A percentile compares a stretch with the other conserved stretches of the same genome.
Evolutionary conservation across 53 echinoderm and acorn worm genomes (phyloP).

Genomic region (Echinarachnius parma): DNA sequence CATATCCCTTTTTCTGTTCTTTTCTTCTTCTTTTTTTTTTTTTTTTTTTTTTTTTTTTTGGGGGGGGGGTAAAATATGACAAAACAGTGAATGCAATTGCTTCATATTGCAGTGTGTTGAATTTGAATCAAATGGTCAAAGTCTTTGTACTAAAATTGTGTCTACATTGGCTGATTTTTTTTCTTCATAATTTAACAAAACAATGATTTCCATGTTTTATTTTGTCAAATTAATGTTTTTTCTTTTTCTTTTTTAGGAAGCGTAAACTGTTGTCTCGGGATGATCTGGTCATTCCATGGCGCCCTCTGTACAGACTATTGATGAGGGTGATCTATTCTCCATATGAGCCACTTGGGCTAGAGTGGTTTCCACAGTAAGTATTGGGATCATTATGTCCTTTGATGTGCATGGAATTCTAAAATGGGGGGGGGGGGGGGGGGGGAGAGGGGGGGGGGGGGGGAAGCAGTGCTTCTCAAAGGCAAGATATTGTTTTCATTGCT

Average conservation of each 20-base stretch:
- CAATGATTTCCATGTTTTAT: background rate
- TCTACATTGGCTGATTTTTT: no score
- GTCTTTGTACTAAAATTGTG: no score
- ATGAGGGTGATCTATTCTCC: slow-evolving; percentile 73
- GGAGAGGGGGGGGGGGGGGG: background rate
- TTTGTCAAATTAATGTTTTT: background rate
- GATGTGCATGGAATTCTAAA: background rate
- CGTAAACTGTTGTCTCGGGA: slow-evolving; percentile 70
- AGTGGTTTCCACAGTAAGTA: slow-evolving; percentile 87
- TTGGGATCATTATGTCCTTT: background rate
- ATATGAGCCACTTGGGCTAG: slow-evolving; percentile 82
- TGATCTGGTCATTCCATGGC: slow-evolving; percentile 82
- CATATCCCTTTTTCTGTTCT: no score
- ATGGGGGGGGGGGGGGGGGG: no score
- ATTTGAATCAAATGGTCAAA: no score
- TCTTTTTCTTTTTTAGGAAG: slow-evolving; percentile 52
- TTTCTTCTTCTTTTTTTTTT: no score
- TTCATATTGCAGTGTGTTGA: no score
- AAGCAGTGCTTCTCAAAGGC: background rate
- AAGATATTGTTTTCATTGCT: background rate
- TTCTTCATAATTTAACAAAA: background rate
- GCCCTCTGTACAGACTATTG: slow-evolving; percentile 73
- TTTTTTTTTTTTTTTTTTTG: no score
- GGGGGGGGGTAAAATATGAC: no score
- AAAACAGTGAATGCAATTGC: no score